phyloP scores from a whole-genome alignment of 1,140 invertebrate genomes.

The Aphelinus certus region DNA sequence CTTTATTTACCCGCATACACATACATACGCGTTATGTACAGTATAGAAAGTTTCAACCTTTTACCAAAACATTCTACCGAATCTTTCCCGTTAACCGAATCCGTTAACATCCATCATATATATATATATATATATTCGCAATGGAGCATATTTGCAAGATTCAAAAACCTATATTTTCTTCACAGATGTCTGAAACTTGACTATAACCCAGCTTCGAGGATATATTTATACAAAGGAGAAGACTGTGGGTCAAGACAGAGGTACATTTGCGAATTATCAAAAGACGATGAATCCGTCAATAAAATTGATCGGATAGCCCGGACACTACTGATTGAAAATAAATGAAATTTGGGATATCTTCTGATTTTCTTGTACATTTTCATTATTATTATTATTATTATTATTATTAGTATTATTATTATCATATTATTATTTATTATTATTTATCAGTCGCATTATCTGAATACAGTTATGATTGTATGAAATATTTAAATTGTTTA shows the following conservation, averaged over 20 bases:
- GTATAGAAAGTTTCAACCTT: no score
- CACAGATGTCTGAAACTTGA: constrained; percentile 70
- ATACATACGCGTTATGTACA: no score
- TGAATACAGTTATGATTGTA: neutral
- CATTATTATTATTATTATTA: no score
- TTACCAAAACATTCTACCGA: no score
- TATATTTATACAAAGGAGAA: constrained; percentile 76
- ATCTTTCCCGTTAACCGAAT: neutral
- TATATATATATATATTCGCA: constrained; percentile 7
- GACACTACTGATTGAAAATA: constrained; percentile 50
- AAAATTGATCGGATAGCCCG: constrained; percentile 72
- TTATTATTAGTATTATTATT: no score
- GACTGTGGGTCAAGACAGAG: constrained; percentile 74
- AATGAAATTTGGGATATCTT: neutral
- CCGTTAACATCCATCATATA: constrained; percentile 4
- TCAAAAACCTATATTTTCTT: neutral
- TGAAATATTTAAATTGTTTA: constrained; percentile 11
- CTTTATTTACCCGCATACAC: no score
- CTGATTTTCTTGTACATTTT: neutral
- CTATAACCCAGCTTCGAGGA: constrained; percentile 70
- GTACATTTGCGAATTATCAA: constrained; percentile 76
- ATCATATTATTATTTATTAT: constrained; percentile 24
- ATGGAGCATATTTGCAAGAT: neutral
- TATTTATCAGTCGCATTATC: constrained; percentile 4
- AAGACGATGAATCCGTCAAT: constrained; percentile 74